phyloP scores from a whole-genome alignment of 2,113 vertebrate species.

The Polypterus senegalus region DNA sequence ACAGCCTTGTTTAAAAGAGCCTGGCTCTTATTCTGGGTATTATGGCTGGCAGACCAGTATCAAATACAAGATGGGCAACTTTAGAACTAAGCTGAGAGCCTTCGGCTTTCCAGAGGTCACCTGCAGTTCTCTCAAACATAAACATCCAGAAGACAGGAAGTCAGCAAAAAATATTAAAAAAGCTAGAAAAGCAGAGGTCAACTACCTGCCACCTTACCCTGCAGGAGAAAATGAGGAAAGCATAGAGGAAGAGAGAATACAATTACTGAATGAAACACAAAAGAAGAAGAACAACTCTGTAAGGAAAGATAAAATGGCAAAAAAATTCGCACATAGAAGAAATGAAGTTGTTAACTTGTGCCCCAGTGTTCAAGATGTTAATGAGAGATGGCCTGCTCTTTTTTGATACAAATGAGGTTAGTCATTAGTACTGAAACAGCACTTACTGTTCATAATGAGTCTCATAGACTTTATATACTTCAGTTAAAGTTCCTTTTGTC shows the following conservation, averaged over 20 bases:
- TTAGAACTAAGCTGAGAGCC: not conserved
- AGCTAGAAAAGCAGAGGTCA: constrained; percentile 20
- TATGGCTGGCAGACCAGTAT: constrained; percentile 1
- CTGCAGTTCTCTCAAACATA: constrained; percentile 20
- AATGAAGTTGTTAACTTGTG: constrained; percentile 12
- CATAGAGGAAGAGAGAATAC: constrained; percentile 19
- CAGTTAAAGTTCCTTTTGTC: constrained; percentile 2
- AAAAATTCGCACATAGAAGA: constrained; percentile 20
- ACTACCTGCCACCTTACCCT: constrained; percentile 21
- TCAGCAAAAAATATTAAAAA: constrained; percentile 22
- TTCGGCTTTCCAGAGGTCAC: not conserved
- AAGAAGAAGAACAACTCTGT: constrained; percentile 19
- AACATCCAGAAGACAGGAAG: constrained; percentile 12
- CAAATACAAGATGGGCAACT: constrained; percentile 2
- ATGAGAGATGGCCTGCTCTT: constrained; percentile 23
- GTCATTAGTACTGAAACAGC: constrained; percentile 7
- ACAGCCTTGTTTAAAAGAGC: not conserved
- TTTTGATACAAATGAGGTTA: constrained; percentile 19
- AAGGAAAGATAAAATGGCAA: constrained; percentile 22
- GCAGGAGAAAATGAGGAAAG: constrained; percentile 18
- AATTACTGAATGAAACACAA: constrained; percentile 19
- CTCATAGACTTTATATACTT: constrained; percentile 7
- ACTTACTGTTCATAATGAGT: constrained; percentile 7
- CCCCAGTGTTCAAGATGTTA: constrained; percentile 17
- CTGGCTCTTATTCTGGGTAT: not conserved